These are phyloP conservation scores for human (Homo sapiens) DNA, from an alignment of 2,113 vertebrate genomes.

Conservation along the genomic window DNA sequence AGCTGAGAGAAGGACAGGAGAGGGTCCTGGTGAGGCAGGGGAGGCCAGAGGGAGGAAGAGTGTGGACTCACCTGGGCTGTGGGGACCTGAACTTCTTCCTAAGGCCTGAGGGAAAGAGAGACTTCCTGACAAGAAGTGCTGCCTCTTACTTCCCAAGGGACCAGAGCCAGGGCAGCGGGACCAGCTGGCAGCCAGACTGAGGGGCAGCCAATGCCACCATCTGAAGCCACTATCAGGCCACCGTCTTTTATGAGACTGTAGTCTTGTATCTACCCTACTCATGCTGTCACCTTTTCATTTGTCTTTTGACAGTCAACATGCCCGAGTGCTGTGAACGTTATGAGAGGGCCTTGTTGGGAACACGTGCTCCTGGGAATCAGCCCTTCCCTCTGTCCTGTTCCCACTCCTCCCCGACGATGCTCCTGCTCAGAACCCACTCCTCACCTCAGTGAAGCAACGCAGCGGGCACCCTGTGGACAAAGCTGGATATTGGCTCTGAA, in stretches of 20 bases:
- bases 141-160: neutral
- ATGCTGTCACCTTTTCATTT: neutral
- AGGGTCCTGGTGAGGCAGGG: neutral
- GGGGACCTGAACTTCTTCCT: neutral
- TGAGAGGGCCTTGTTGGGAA: neutral
- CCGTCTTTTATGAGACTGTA: neutral
- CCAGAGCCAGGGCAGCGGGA: neutral
- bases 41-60: neutral
- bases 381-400: neutral
- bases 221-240: neutral
- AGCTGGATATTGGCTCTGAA: neutral
- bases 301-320: neutral
- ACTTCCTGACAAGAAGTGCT: neutral
- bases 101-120: neutral
- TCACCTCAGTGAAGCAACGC: fast-evolving
- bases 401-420: fast-evolving
- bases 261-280: neutral
- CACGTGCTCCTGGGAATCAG: neutral
- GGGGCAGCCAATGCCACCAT: neutral
- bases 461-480: neutral
- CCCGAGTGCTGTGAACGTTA: neutral
- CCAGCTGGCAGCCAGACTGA: slow-evolving; percentile 33
- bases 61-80: neutral
- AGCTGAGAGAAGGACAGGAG: neutral
- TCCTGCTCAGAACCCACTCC: neutral